phyloP scores from a whole-genome alignment of 2,113 vertebrate species.

The Gopherus evgoodei region DNA sequence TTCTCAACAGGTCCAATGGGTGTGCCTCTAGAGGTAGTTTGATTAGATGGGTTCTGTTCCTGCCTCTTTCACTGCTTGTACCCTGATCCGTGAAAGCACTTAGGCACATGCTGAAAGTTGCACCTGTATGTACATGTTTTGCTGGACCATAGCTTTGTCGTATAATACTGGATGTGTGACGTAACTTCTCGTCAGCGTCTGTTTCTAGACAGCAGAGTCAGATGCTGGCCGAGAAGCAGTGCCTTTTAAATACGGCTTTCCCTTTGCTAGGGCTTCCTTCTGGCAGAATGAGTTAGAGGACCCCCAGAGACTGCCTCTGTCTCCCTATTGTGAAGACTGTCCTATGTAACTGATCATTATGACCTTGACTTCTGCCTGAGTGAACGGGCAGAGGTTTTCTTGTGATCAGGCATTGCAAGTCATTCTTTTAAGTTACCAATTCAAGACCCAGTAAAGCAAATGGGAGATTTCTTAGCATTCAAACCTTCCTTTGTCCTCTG shows the following conservation, averaged over 20 bases:
- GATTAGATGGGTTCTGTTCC: neutral
- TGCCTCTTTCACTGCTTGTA: neutral
- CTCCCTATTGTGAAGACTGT: neutral
- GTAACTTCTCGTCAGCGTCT: neutral
- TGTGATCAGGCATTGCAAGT: neutral
- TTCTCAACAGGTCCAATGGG: neutral
- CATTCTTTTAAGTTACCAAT: neutral
- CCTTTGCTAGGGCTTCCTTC: neutral
- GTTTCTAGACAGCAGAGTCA: neutral
- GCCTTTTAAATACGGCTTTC: neutral
- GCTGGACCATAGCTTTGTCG: neutral
- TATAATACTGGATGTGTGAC: neutral
- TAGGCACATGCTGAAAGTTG: neutral
- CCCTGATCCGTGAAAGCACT: neutral
- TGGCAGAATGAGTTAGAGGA: neutral
- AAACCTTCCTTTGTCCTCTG: neutral
- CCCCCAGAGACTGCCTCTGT: slow-evolving; percentile 55
- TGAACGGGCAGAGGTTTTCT: neutral
- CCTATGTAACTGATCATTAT: neutral
- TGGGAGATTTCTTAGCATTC: neutral
- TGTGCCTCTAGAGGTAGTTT: neutral
- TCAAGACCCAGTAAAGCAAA: slow-evolving; percentile 2
- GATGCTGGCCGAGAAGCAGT: neutral
- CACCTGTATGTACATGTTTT: neutral
- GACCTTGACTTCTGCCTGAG: accelerated